These are phyloP conservation scores for Oreochromis aureus DNA, from an alignment of 2,113 vertebrate genomes.

Conservation along the genomic window DNA sequence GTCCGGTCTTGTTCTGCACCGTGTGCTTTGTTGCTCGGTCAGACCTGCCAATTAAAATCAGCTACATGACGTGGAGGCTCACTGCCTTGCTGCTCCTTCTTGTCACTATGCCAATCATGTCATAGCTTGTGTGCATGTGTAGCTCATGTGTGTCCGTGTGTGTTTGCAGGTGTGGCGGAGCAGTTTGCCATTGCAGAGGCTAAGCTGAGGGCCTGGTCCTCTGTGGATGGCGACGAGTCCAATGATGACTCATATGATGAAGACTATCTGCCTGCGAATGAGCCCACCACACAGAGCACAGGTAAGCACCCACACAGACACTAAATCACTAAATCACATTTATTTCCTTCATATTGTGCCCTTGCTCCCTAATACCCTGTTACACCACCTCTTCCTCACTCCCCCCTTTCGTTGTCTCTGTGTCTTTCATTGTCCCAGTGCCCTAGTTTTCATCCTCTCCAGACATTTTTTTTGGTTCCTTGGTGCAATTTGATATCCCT, in stretches of 20 bases:
- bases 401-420: neutral
- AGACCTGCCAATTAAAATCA: conserved; percentile 3
- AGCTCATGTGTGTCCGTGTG: conserved; percentile 21
- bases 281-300: conserved; percentile 82
- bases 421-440: conserved; percentile 66
- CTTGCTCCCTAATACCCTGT: neutral
- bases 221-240: conserved; percentile 91
- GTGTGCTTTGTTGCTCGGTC: neutral
- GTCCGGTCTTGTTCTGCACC: neutral
- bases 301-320: conserved; percentile 40
- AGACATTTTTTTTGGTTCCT: conserved; percentile 54
- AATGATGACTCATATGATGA: conserved; percentile 94
- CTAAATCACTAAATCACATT: neutral
- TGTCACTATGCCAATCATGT: conserved; percentile 41
- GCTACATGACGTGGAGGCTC: neutral
- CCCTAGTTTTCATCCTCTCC: conserved; percentile 64
- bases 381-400: neutral
- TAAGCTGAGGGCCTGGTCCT: conserved; percentile 96
- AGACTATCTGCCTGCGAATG: conserved; percentile 81
- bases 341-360: neutral
- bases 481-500: conserved; percentile 67
- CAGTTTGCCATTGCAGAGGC: conserved; percentile 97
- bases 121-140: neutral
- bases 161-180: conserved; percentile 81
- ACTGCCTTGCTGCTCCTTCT: neutral